Percentiles rank a stretch among this genome's conserved stretches.
Evolutionary conservation across 64 coral and sea anemone genomes (phyloP).

Genomic region (Actinia tenebrosa): DNA sequence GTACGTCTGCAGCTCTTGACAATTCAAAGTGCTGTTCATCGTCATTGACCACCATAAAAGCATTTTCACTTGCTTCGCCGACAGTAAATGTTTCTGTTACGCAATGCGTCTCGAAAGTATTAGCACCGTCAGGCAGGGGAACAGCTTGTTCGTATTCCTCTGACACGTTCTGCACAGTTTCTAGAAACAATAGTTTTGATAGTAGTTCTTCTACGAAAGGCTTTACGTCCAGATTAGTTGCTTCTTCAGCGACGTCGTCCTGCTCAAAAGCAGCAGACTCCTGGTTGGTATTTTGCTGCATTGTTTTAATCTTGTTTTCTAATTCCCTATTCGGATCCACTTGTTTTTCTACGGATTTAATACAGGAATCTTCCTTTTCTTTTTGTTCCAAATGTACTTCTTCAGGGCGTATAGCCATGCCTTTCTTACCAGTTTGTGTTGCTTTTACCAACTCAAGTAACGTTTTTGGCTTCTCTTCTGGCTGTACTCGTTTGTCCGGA

Average conservation of each 20-base stretch:
- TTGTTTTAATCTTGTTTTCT: neutral
- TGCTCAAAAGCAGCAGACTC: neutral
- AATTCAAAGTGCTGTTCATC: neutral
- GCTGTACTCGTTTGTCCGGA: neutral
- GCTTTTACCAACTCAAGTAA: neutral
- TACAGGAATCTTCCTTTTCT: neutral
- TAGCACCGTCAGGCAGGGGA: neutral
- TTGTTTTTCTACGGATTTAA: neutral
- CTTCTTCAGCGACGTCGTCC: neutral
- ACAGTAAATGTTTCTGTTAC: neutral
- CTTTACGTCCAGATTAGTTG: neutral
- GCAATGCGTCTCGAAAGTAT: neutral
- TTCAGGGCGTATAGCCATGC: neutral
- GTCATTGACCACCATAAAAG: neutral
- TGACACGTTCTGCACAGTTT: neutral
- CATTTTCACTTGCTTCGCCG: neutral
- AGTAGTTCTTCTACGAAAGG: neutral
- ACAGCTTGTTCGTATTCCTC: neutral
- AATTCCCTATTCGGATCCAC: neutral
- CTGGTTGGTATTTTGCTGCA: neutral
- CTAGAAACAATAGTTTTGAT: neutral
- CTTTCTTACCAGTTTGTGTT: neutral
- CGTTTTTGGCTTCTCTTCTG: neutral
- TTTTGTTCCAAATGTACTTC: neutral
- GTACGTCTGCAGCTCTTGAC: neutral